A percentile compares a stretch with the other conserved stretches of the same genome.
Evolutionary conservation across 2,888 invertebrate species (phyloP).

Genomic region (Homarus gammarus): DNA sequence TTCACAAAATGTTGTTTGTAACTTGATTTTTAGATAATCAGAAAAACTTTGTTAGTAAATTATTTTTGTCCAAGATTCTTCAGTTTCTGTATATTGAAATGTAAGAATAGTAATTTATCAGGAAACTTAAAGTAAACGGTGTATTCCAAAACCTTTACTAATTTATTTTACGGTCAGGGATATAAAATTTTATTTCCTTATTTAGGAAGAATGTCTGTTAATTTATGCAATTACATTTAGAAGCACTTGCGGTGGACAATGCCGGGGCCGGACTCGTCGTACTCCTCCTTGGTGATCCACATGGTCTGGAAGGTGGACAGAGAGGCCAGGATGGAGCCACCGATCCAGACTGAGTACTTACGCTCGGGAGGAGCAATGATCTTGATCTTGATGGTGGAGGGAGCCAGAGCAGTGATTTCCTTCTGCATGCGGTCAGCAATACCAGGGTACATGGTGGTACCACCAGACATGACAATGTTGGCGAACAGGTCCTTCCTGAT

Average conservation of each 20-base stretch:
- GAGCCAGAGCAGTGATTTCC: slow-evolving; percentile 77
- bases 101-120: no score
- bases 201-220: no score
- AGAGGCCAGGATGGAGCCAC: slow-evolving; percentile 78
- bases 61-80: no score
- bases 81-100: no score
- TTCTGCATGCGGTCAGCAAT: slow-evolving; percentile 75
- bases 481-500: slow-evolving; percentile 78
- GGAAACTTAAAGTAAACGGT: no score
- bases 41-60: no score
- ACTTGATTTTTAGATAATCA: no score
- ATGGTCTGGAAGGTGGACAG: slow-evolving; percentile 76
- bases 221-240: slow-evolving; percentile 65
- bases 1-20: no score
- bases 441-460: slow-evolving; percentile 74
- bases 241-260: slow-evolving; percentile 77
- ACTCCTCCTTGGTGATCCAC: slow-evolving; percentile 75
- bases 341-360: slow-evolving; percentile 78
- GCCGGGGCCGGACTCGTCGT: slow-evolving; percentile 76
- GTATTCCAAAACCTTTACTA: no score
- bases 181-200: no score
- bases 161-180: no score
- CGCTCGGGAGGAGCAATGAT: slow-evolving; percentile 78
- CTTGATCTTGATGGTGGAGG: slow-evolving; percentile 77
- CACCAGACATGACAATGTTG: slow-evolving; percentile 71